Evolutionary conservation across 2,113 vertebrate genomes (phyloP).

Genomic region (Archilochus colubris): DNA sequence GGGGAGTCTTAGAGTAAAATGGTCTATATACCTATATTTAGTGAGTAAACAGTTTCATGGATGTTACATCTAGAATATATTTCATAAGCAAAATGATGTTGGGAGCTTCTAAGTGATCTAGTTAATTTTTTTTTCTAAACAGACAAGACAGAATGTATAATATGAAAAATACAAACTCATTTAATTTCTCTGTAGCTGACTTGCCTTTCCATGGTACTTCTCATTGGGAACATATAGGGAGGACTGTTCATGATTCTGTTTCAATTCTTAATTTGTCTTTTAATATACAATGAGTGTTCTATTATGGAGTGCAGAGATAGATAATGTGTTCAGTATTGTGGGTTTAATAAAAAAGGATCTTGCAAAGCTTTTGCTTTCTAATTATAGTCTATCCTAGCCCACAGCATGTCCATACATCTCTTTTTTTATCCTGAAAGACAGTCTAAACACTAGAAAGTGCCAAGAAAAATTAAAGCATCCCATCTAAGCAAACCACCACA

Average conservation of each 20-base stretch:
- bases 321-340: slow-evolving; percentile 17
- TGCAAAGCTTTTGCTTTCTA: slow-evolving; percentile 33
- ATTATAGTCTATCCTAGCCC: slow-evolving; percentile 43
- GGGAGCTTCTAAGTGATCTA: not conserved
- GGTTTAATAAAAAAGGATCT: slow-evolving; percentile 41
- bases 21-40: not conserved
- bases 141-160: not conserved
- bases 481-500: slow-evolving; percentile 47
- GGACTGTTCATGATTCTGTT: not conserved
- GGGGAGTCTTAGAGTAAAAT: not conserved
- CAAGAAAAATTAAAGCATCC: slow-evolving; percentile 58
- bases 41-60: not conserved
- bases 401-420: slow-evolving; percentile 43
- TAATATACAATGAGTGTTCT: not conserved
- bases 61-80: not conserved
- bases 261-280: slow-evolving; percentile 8
- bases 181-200: not conserved
- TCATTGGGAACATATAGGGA: slow-evolving; percentile 21
- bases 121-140: not conserved
- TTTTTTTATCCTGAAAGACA: slow-evolving; percentile 47
- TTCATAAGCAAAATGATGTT: not conserved
- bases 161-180: not conserved
- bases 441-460: slow-evolving; percentile 47
- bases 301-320: slow-evolving; percentile 3
- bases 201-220: not conserved